Conservation (phyloP, 2,113 vertebrate genomes). For the Amia ocellicauda region DNA sequence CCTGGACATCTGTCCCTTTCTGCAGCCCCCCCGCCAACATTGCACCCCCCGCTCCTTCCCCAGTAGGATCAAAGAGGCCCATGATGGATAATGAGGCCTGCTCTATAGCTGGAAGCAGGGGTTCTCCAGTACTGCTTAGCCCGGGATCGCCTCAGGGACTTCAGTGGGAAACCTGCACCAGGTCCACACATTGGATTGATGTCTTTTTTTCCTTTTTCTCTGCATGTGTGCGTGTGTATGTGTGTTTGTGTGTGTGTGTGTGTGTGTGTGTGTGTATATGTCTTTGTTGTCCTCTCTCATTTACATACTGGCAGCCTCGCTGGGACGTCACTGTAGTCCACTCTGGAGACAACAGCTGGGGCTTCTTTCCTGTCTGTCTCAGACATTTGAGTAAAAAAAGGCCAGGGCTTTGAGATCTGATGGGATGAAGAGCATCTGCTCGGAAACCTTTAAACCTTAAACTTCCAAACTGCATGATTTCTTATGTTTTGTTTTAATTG, state of each 20-base stretch:
- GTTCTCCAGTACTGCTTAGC: constrained; percentile 18
- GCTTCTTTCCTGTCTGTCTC: neutral
- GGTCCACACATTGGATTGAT: constrained; percentile 9
- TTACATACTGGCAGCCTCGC: constrained; percentile 39
- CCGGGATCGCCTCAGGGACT: constrained; percentile 43
- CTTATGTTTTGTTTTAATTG: no score
- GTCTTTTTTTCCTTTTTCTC: constrained; percentile 26
- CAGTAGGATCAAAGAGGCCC: constrained; percentile 44
- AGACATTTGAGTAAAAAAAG: no score
- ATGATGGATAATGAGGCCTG: constrained; percentile 35
- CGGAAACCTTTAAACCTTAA: no score
- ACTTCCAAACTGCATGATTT: no score
- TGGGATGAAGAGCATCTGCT: no score
- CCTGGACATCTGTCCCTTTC: constrained; percentile 41
- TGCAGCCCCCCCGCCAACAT: neutral
- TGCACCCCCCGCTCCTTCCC: constrained; percentile 29
- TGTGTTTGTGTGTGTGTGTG: constrained; percentile 7
- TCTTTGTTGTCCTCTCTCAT: constrained; percentile 33
- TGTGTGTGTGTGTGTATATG: constrained; percentile 25
- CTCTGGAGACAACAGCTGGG: constrained; percentile 57
- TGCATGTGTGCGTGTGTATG: constrained; percentile 44
- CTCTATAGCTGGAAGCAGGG: constrained; percentile 7
- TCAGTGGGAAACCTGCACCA: constrained; percentile 29
- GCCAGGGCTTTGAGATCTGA: no score
- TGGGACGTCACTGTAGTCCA: constrained; percentile 60